Base-by-base conservation (phyloP, 2,113 vertebrate species). In the Pterocles gutturalis region DNA sequence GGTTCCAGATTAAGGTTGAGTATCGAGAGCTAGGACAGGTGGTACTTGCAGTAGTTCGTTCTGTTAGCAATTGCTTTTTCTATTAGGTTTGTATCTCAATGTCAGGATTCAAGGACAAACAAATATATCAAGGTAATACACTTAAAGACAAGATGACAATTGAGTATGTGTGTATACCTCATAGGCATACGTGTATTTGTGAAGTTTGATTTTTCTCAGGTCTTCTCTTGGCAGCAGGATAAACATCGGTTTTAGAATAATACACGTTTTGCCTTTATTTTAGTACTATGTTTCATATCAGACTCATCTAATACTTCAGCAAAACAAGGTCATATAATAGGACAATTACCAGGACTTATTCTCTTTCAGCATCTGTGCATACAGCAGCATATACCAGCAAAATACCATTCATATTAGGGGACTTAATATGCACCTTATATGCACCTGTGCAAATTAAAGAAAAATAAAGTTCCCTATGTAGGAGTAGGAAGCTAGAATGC, bases 21-120 rank as follows among this genome's bases (percentile, higher is more conserved):
- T 31, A 38, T 34, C 0, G 1, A 80, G 83, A 85, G 26, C 22
- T 65, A 33, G 53, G 58, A 33, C 1, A 1, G 54, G 33, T 3
- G 2, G 49, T 64, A 57, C 43, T 78, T 66, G 72, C 25, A 62
- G 60, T 25, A 54, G 41, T 81, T 95, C 46, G 48, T 41, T 38
- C 67, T 43, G 20, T 43, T 82, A 66, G 34, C 34, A 84, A 61
- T n/a, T 65, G 53, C 28, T 81, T 90, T 86, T 86, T 45, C 46
- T 66, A 4, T 83, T 48, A 53, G 29, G 49, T 65, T 81, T 79
- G 28, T 78, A 38, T 65, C 60, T 75, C 54, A 34, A 1, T 26
- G 58, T 73, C 4, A 1, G 20, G 38, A 75, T 60, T 71, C 5
- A 5, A 95, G 71, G 60, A 83, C 17, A 48, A 71, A 55, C 8